Percentiles rank a stretch among this genome's conserved stretches.
These are phyloP conservation scores for Drosophila fulvimacula DNA, from an alignment of 2,888 invertebrate species.

Conservation along the genomic window DNA sequence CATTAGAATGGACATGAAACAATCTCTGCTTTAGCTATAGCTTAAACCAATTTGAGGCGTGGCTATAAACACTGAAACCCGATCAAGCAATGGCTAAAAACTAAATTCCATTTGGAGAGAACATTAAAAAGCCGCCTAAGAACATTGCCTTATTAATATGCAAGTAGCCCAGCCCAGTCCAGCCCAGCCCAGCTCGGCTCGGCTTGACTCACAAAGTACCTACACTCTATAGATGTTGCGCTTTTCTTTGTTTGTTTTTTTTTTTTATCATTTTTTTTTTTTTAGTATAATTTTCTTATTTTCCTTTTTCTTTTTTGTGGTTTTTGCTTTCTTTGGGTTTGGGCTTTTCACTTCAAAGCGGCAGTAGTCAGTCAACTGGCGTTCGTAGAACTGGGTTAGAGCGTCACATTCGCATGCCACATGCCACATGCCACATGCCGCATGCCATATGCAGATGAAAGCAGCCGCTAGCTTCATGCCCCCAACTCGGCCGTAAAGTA, in stretches of 20 bases:
- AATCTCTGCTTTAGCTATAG: no score
- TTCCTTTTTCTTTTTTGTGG: conserved; percentile 20
- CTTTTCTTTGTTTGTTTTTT: background rate
- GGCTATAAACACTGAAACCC: no score
- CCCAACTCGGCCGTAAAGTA: conserved; percentile 21
- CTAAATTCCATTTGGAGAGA: background rate
- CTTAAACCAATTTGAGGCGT: no score
- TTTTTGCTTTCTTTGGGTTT: conserved; percentile 36
- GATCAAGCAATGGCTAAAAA: no score
- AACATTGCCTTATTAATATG: background rate
- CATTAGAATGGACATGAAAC: no score
- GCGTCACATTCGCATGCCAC: conserved; percentile 32
- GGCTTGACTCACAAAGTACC: background rate
- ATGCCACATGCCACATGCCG: conserved; percentile 24
- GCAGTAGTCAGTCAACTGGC: conserved; percentile 27
- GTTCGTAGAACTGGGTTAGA: conserved; percentile 62
- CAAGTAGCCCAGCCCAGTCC: background rate
- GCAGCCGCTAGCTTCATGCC: conserved; percentile 22
- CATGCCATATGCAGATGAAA: conserved; percentile 50
- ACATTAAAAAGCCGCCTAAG: background rate
- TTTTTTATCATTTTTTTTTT: background rate
- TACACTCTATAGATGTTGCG: background rate
- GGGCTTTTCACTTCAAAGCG: conserved; percentile 39
- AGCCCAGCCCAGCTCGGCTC: background rate
- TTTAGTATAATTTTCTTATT: conserved; percentile 14